Base-by-base conservation (phyloP, 1,140 invertebrate genomes). In the Psilanteris sp. region DNA sequence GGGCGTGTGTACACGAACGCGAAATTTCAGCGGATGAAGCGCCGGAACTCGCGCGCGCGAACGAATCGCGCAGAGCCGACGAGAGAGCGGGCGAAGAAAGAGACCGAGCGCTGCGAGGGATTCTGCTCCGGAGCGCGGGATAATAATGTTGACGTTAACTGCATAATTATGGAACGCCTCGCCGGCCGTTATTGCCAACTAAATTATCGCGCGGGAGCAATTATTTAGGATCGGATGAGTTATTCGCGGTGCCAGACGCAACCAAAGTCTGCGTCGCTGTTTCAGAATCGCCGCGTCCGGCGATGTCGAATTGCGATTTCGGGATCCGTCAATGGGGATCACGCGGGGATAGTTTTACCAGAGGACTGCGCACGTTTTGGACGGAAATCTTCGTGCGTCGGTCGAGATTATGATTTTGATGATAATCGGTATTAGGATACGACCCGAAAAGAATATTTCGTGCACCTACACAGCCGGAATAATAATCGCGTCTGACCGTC, bases 61-160 rank as follows among this genome's bases (percentile, higher is more conserved):
- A 66, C 20, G 59, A 46, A 48, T 37, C 22, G 36, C 48, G 31
- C 39, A 15, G 32, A 61, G 26, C 9, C 16, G 7, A 29, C 44
- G 44, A 41, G 18, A 59, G 52, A n/a, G n/a, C n/a, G 52, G 44
- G 29, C 26, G 55, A 61, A 48, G 71, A 74, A 31, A 37, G 48
- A 59, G 62, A 54, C 34, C 15, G 48, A 54, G 44, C 44, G 9
- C 22, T 46, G 10, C 10, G 43, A 55, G 66, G 46, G 39, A 72
- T 54, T 72, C 48, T 57, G 50, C 57, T 70, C 57, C 32, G 72
- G 64, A 61, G 71, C 54, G 62, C 79, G 52, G 73, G 78, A 84
- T 83, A 86, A 84, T 86, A 83, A 84, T 82, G 83, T 85, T 84
- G 83, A 83, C 80, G 78, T 84, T 83, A 87, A 86, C 82, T 83